Percentiles rank a stretch among this genome's conserved stretches.
phyloP scores from a whole-genome alignment of 2,888 invertebrate genomes.

The Calliopum simillimum region DNA sequence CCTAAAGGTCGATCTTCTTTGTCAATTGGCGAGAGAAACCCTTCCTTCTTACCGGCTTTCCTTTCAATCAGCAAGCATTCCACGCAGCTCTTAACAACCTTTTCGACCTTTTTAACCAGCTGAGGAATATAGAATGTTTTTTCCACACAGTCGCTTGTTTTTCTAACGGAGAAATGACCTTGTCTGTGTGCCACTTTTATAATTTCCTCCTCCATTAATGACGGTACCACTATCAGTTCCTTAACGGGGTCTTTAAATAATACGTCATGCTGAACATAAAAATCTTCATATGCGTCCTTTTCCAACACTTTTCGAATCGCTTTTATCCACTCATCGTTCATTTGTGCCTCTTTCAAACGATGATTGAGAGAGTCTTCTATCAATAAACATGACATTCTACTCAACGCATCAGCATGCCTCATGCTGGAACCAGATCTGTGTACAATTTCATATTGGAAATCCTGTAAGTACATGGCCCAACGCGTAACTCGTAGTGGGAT shows the following conservation, averaged over 20 bases:
- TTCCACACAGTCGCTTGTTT: conserved; percentile 49
- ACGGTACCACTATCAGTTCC: conserved; percentile 56
- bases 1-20: conserved; percentile 37
- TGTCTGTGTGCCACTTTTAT: conserved; percentile 56
- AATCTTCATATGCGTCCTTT: conserved; percentile 31
- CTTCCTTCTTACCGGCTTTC: conserved; percentile 31
- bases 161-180: conserved; percentile 55
- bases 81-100: conserved; percentile 36
- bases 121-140: conserved; percentile 50
- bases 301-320: conserved; percentile 36
- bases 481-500: neutral
- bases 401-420: conserved; percentile 42
- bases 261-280: conserved; percentile 34
- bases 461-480: conserved; percentile 12
- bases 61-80: conserved; percentile 39
- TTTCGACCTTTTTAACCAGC: conserved; percentile 23
- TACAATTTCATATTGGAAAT: conserved; percentile 17
- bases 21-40: conserved; percentile 37
- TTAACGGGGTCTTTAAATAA: conserved; percentile 33
- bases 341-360: conserved; percentile 30
- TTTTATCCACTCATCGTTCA: conserved; percentile 35
- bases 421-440: conserved; percentile 39
- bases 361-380: conserved; percentile 19
- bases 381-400: conserved; percentile 35
- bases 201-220: conserved; percentile 53